Conservation (phyloP, 1,140 invertebrate genomes). For the Idris sp. region DNA sequence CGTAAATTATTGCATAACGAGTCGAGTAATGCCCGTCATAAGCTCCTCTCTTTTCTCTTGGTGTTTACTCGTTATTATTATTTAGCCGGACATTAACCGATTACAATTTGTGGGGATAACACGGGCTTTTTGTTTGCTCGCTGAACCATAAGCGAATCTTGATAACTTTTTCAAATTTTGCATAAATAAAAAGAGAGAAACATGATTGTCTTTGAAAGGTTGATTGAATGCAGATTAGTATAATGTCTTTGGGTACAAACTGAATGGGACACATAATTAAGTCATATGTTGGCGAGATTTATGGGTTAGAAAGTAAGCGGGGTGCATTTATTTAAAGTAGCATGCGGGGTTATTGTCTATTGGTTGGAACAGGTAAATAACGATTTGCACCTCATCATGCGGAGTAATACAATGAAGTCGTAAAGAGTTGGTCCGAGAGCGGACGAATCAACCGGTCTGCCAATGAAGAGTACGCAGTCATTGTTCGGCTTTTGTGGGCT, state of each 20-base stretch:
- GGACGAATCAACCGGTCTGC: constrained; percentile 61
- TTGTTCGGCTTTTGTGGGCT: constrained; percentile 74
- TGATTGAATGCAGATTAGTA: not conserved
- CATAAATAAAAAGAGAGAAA: too few relatives aligned
- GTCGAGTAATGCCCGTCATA: constrained; percentile 77
- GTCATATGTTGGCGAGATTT: constrained; percentile 39
- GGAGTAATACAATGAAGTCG: constrained; percentile 61
- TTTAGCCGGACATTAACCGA: constrained; percentile 62
- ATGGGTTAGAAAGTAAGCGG: constrained; percentile 22
- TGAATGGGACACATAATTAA: constrained; percentile 47
- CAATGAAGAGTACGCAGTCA: constrained; percentile 65
- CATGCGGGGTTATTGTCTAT: constrained; percentile 51
- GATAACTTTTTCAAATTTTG: too few relatives aligned
- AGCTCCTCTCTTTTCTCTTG: constrained; percentile 65
- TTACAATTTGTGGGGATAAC: constrained; percentile 10
- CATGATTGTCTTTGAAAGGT: too few relatives aligned
- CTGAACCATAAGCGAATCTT: not conserved
- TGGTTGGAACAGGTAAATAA: constrained; percentile 47
- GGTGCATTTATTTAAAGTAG: constrained; percentile 60
- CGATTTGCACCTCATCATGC: constrained; percentile 62
- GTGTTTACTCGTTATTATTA: constrained; percentile 69
- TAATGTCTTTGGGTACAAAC: constrained; percentile 27
- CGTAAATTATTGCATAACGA: constrained; percentile 79
- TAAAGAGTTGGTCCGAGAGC: constrained; percentile 65
- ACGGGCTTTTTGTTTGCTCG: not conserved